phyloP scores from a whole-genome alignment of 2,888 invertebrate species.

The Idaea aversata region DNA sequence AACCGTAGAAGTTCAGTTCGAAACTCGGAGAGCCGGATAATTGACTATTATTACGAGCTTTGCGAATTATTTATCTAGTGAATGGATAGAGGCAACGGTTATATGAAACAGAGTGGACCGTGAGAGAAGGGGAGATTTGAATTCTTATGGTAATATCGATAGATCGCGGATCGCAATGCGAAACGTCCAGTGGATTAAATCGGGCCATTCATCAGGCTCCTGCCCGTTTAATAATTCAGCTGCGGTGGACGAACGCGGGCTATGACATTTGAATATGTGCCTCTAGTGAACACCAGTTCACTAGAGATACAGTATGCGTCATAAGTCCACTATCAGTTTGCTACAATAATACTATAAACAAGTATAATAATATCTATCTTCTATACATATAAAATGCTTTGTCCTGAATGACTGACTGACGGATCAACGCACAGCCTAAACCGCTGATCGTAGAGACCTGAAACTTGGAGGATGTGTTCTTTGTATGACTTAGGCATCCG shows the following conservation, averaged over 20 bases:
- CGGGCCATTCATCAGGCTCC: constrained; percentile 43
- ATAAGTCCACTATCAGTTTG: no score
- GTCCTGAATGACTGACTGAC: no score
- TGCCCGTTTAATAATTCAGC: constrained; percentile 64
- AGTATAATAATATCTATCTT: no score
- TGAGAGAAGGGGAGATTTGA: constrained; percentile 56
- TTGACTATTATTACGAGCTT: constrained; percentile 36
- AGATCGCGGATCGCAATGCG: constrained; percentile 64
- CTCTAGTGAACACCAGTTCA: constrained; percentile 2
- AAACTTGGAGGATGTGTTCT: no score
- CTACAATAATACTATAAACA: no score
- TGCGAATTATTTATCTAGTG: constrained; percentile 29
- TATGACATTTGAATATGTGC: constrained; percentile 29
- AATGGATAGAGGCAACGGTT: constrained; percentile 15
- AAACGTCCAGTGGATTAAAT: constrained; percentile 35
- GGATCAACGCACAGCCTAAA: no score
- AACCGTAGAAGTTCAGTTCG: constrained; percentile 21
- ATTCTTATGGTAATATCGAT: constrained; percentile 71
- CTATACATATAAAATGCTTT: no score
- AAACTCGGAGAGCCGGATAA: constrained; percentile 29
- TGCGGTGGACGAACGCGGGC: constrained; percentile 34
- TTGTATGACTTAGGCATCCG: no score
- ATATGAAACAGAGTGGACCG: constrained; percentile 30
- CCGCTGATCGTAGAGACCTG: no score
- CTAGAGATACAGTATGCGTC: no score